Base-by-base conservation (phyloP, 2,113 vertebrate genomes). In the Muntiacus muntjak region DNA sequence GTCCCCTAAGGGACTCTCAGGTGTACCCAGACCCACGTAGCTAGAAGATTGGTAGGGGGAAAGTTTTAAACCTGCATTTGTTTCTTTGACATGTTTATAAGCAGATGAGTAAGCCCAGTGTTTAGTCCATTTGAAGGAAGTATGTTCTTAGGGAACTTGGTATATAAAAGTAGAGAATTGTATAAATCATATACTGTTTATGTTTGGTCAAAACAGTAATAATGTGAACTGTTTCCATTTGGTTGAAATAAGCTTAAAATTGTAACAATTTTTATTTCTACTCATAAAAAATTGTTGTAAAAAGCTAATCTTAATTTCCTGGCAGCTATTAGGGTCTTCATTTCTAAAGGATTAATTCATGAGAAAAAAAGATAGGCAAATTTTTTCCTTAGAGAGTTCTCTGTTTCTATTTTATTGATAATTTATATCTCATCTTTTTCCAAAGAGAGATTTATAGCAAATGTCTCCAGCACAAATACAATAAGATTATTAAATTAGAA, bases 401-500 rank as follows among this genome's bases (percentile, higher is more conserved):
- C 64, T 86, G 47, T 93, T 93, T 94, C 23, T 83, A 81, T 83
- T 79, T 91, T 74, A 71, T 92, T 94, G 87, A 67, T 55, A 92
- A 33, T 93, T 78, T 76, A 16, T 91, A 55, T 95, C 30, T 90
- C 7, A 5, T 92, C 36, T 94, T 95, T 87, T 86, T 21, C 45
- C 43, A 62, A 85, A 95, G 89, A 87, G 83, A 52, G 11, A 50
- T 76, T 94, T 81, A 58, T 94, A 92, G 47, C 28, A 96, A 67
- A 93, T 28, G 52, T 96, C 36, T 28, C 60, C 2, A n/a, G 58
- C 25, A 85, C 17, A 94, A 76, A 82, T 52, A 83, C 16, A 89
- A 2, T 95, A 86, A 84, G 36, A n/a, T 88, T 50, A 95, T 89
- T 84, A 89, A 89, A 76, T 96, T 96, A 55, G 33, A 91, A 97